phyloP scores from a whole-genome alignment of 1,140 invertebrate genomes.

The Drosophila pseudoobscura region DNA sequence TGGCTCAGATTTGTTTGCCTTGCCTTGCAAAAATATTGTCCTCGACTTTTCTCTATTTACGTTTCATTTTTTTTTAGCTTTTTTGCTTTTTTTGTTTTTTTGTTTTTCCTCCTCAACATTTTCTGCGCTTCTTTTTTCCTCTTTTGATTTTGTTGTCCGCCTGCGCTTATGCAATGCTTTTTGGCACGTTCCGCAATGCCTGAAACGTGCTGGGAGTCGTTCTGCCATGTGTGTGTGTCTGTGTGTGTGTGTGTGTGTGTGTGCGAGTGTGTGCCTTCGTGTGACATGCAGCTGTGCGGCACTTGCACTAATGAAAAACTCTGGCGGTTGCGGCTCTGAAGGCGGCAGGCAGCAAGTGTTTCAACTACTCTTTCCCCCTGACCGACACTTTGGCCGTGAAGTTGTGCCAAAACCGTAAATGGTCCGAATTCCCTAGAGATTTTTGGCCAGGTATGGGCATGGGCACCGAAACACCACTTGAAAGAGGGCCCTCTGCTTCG shows the following conservation, averaged over 20 bases:
- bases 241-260: constrained; percentile 19
- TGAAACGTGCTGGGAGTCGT: constrained; percentile 45
- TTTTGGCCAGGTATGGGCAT: constrained; percentile 1
- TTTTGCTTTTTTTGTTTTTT: constrained; percentile 47
- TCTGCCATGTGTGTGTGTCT: constrained; percentile 19
- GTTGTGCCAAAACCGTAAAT: constrained; percentile 6
- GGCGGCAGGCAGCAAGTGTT: not conserved
- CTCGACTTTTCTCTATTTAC: constrained; percentile 35
- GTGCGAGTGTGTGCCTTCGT: constrained; percentile 9
- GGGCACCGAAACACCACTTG: too few relatives aligned
- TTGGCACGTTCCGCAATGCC: constrained; percentile 72
- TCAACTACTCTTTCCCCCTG: not conserved
- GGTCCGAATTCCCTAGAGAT: constrained; percentile 19
- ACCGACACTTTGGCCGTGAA: constrained; percentile 10
- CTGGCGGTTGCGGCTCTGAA: constrained; percentile 46
- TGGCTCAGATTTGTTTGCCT: constrained; percentile 69
- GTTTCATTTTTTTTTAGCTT: constrained; percentile 32
- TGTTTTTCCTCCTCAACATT: constrained; percentile 43
- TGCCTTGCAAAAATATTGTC: constrained; percentile 60
- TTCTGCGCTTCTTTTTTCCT: constrained; percentile 27
- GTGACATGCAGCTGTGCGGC: constrained; percentile 50
- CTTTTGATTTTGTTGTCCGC: constrained; percentile 70
- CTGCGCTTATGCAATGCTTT: constrained; percentile 75
- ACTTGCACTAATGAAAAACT: constrained; percentile 78
- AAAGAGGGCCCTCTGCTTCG: not conserved